These are phyloP conservation scores for Mus caroli DNA, from an alignment of 2,797 vertebrate species.

Conservation along the genomic window DNA sequence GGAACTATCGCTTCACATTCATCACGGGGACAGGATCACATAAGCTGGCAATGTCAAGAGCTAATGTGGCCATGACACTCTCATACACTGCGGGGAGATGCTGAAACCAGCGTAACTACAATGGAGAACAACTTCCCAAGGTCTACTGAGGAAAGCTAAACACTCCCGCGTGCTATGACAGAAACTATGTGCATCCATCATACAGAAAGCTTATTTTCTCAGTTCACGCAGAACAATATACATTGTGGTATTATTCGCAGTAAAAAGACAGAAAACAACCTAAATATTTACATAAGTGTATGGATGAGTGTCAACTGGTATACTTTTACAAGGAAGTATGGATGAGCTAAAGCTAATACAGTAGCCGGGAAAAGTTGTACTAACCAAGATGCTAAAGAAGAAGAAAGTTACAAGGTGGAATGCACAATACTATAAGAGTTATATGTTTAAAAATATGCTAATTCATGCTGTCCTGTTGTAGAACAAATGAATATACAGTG, in stretches of 20 bases:
- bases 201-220: background rate
- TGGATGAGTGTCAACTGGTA: background rate
- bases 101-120: background rate
- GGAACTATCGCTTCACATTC: background rate
- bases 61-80: background rate
- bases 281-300: background rate
- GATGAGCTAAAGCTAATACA: background rate
- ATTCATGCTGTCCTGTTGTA: background rate
- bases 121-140: background rate
- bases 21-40: background rate
- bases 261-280: background rate
- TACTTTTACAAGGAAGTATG: background rate
- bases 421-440: background rate
- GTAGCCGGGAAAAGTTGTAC: background rate
- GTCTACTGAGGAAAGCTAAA: background rate
- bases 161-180: background rate
- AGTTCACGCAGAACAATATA: background rate
- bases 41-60: background rate
- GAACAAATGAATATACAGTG: background rate
- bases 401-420: constrained; percentile 1
- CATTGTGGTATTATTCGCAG: background rate
- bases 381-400: background rate
- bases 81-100: background rate
- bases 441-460: constrained; percentile 7
- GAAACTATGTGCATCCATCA: background rate